These are phyloP conservation scores for Mormyrus hasselquistii DNA, from an alignment of 2,797 vertebrate genomes.

Conservation along the genomic window DNA sequence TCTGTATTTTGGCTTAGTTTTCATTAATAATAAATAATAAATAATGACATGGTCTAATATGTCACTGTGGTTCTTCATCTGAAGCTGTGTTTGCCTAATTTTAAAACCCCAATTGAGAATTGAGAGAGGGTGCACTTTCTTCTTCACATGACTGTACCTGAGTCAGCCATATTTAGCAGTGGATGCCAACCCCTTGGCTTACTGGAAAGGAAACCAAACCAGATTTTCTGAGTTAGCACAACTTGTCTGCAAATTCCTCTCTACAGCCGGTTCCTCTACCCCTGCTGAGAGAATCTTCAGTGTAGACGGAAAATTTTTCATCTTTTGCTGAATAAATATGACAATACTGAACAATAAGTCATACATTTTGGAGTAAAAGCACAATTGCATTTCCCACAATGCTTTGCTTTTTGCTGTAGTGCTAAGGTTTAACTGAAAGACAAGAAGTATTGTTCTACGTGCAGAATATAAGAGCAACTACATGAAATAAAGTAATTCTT, in stretches of 20 bases:
- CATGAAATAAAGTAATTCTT: background rate
- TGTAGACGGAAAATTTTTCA: background rate
- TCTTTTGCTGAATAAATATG: background rate
- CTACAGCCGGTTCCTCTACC: background rate
- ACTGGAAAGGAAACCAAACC: background rate
- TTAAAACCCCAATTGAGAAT: too few species aligned
- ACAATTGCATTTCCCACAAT: background rate
- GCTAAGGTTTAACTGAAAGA: background rate
- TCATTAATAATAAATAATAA: too few species aligned
- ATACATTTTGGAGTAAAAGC: background rate
- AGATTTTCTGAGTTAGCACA: background rate
- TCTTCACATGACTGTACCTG: background rate
- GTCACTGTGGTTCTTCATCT: too few species aligned
- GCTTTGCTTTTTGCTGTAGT: background rate
- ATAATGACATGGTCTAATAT: too few species aligned
- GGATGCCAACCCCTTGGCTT: background rate
- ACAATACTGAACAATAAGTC: background rate
- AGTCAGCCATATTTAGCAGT: background rate
- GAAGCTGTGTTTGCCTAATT: too few species aligned
- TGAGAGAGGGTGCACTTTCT: background rate
- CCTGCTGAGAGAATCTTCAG: background rate
- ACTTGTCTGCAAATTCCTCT: background rate
- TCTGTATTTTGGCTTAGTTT: too few species aligned
- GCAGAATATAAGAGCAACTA: background rate
- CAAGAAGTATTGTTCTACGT: background rate